A percentile compares a stretch with the other conserved stretches of the same genome.
Evolutionary conservation across 2,797 vertebrate genomes (phyloP).

Genomic region (Sciurus vulgaris): DNA sequence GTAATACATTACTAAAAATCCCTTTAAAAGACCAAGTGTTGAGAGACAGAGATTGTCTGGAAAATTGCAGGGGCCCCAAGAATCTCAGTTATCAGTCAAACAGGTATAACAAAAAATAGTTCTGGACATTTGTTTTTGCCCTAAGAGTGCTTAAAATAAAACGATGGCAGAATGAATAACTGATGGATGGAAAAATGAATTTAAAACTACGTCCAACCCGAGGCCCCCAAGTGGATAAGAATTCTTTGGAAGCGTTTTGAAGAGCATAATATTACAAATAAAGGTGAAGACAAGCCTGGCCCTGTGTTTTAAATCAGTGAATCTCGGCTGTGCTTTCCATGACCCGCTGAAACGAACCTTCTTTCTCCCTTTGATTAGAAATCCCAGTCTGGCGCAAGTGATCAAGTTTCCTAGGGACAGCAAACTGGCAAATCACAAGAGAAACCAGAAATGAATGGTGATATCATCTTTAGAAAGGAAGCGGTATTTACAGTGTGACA

Average conservation of each 20-base stretch:
- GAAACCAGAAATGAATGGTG: conserved; percentile 33
- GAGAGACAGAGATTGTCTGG: conserved; percentile 85
- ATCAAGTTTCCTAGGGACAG: background rate
- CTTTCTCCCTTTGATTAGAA: conserved; percentile 41
- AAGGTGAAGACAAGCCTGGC: conserved; percentile 70
- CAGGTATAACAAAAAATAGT: conserved; percentile 76
- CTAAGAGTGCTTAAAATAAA: conserved; percentile 76
- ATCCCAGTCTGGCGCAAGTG: rapidly evolving
- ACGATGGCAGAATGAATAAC: conserved; percentile 63
- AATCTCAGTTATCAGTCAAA: conserved; percentile 76
- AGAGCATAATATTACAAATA: conserved; percentile 79
- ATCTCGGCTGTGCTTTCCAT: background rate
- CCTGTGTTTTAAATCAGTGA: background rate
- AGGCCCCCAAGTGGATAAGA: conserved; percentile 79
- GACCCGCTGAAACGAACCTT: background rate
- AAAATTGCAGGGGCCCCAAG: conserved; percentile 83
- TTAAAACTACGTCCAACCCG: conserved; percentile 61
- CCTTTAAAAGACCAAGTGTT: conserved; percentile 86
- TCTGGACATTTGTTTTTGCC: conserved; percentile 78
- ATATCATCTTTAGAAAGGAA: background rate
- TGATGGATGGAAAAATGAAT: conserved; percentile 66
- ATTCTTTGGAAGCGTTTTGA: conserved; percentile 85
- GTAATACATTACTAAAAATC: conserved; percentile 89
- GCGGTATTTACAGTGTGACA: conserved; percentile 63
- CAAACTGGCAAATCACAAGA: background rate